Percentiles rank a stretch among this genome's conserved stretches.
These are phyloP conservation scores for Pyrrhosoma nymphula DNA, from an alignment of 2,888 invertebrate species.

Conservation along the genomic window DNA sequence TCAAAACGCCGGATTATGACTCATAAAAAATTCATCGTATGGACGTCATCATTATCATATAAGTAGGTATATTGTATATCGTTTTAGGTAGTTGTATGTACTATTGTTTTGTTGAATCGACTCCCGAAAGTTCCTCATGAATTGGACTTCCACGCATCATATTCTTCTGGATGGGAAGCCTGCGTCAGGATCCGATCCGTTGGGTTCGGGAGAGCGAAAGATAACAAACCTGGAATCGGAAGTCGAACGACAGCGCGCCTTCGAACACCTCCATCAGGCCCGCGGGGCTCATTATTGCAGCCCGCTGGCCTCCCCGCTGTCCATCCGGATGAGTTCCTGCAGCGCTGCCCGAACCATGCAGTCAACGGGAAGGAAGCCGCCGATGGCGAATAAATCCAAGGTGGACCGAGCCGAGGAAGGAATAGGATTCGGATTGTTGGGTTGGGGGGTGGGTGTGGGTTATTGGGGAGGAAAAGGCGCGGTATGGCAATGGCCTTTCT, in stretches of 20 bases:
- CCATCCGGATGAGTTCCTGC: not conserved
- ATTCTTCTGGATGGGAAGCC: not conserved
- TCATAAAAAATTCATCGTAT: too few species aligned
- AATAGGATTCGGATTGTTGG: not conserved
- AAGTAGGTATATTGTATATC: too few species aligned
- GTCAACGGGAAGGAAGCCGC: constrained; percentile 5
- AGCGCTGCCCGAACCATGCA: not conserved
- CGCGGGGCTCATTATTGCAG: constrained; percentile 17
- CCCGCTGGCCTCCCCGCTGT: not conserved
- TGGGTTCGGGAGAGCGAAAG: not conserved
- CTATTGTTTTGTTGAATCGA: too few species aligned
- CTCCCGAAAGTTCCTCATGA: too few species aligned
- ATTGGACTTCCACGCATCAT: not conserved
- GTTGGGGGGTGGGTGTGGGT: not conserved
- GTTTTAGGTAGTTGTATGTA: too few species aligned
- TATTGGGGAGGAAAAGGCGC: not conserved
- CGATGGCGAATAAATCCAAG: constrained; percentile 28
- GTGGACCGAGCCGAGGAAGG: not conserved
- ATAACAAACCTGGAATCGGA: not conserved
- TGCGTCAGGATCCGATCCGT: not conserved
- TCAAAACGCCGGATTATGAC: too few species aligned
- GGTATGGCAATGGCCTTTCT: not conserved
- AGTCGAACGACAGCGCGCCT: constrained; percentile 21
- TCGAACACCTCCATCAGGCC: constrained; percentile 11
- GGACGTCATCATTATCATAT: too few species aligned